A percentile compares a stretch with the other conserved stretches of the same genome.
Evolutionary conservation across 2,888 invertebrate genomes (phyloP).

Genomic region (Merodon equestris): DNA sequence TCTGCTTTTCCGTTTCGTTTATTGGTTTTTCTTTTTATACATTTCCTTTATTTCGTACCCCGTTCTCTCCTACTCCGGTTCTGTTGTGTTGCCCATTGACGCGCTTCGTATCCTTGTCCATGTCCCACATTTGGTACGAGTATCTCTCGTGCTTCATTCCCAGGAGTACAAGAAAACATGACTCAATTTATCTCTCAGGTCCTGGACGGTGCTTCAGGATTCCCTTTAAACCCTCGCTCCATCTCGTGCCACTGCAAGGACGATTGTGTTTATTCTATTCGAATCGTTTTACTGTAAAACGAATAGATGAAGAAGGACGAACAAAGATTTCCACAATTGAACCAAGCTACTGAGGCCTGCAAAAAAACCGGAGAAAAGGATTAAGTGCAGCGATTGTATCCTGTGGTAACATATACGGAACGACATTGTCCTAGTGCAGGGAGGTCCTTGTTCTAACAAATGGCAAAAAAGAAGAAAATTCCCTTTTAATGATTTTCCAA

Average conservation of each 20-base stretch:
- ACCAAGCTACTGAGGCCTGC: background rate
- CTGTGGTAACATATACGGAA: slow-evolving; percentile 8
- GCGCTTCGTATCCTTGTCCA: slow-evolving; percentile 5
- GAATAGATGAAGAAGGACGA: background rate
- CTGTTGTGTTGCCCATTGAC: background rate
- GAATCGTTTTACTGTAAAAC: slow-evolving; percentile 30
- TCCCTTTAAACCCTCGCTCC: slow-evolving; percentile 15
- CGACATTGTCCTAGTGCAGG: no score
- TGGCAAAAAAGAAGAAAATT: slow-evolving; percentile 32
- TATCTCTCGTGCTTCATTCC: slow-evolving; percentile 3
- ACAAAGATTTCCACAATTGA: slow-evolving; percentile 22
- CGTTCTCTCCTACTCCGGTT: background rate
- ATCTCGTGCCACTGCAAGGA: slow-evolving; percentile 41
- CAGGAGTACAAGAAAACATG: slow-evolving; percentile 49
- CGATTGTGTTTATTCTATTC: slow-evolving; percentile 54
- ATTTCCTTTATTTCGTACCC: background rate
- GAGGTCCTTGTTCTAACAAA: background rate
- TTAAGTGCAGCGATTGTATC: background rate
- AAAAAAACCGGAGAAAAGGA: slow-evolving; percentile 18
- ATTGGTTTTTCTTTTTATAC: slow-evolving; percentile 49
- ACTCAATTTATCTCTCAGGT: slow-evolving; percentile 53
- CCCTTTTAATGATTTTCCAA: slow-evolving; percentile 60
- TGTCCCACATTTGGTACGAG: slow-evolving; percentile 15
- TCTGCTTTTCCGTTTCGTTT: slow-evolving; percentile 34
- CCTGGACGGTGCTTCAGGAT: slow-evolving; percentile 17